phyloP scores from a whole-genome alignment of 2,113 vertebrate species.

The Crotophaga sulcirostris region DNA sequence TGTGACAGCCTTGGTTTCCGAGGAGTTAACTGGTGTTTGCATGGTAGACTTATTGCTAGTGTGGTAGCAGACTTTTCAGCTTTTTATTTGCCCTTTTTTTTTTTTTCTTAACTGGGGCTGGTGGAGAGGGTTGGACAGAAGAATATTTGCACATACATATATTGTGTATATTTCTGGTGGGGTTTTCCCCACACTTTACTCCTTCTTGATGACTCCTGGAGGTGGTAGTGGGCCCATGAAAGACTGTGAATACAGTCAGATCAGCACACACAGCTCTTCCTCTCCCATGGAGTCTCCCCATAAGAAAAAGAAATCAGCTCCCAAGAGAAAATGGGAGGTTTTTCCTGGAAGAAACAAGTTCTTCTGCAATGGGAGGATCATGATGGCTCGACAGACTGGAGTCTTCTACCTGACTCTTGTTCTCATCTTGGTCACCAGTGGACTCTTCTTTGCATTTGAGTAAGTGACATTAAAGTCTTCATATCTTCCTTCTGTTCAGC shows the following conservation, averaged over 20 bases:
- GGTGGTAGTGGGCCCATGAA: conserved; percentile 91
- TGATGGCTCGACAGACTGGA: conserved; percentile 98
- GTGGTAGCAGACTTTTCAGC: conserved; percentile 42
- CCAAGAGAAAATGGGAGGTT: conserved; percentile 93
- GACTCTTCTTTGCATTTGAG: conserved; percentile 99
- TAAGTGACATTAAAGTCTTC: conserved; percentile 78
- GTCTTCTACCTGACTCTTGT: conserved; percentile 97
- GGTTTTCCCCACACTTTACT: conserved; percentile 69
- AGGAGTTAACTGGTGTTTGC: conserved; percentile 55
- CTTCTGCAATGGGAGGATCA: conserved; percentile 96
- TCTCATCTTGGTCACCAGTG: conserved; percentile 95
- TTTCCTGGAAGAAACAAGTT: conserved; percentile 98
- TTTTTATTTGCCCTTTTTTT: neutral
- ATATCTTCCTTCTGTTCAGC: neutral
- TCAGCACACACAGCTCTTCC: conserved; percentile 91
- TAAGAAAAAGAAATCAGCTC: conserved; percentile 84
- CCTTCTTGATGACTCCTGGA: conserved; percentile 89
- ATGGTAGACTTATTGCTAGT: conserved; percentile 43
- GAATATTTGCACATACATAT: conserved; percentile 21
- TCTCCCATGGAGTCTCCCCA: conserved; percentile 96
- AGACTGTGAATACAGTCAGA: conserved; percentile 98
- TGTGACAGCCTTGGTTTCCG: conserved; percentile 57
- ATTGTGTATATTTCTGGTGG: conserved; percentile 60
- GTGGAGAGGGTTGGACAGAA: conserved; percentile 34
- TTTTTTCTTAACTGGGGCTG: conserved; percentile 24